Percentiles rank a stretch among this genome's conserved stretches.
Conservation (phyloP, 2,888 invertebrate genomes). For the Troglohyphantes excavatus region DNA sequence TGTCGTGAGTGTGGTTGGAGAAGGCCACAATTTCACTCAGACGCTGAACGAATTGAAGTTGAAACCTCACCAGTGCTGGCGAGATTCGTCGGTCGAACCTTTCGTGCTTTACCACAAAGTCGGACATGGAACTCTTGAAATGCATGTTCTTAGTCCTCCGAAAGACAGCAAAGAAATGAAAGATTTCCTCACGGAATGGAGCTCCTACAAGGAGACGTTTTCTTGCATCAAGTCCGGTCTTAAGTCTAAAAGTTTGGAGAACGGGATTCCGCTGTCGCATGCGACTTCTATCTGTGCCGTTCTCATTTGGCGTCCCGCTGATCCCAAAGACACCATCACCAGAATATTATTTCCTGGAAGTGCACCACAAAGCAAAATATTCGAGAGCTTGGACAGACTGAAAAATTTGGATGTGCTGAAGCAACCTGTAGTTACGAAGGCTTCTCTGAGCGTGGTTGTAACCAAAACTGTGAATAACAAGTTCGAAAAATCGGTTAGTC, state of each 20-base stretch:
- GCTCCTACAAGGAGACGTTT: slow-evolving; percentile 83
- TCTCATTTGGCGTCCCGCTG: slow-evolving; percentile 97
- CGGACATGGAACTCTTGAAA: slow-evolving; percentile 91
- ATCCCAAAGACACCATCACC: slow-evolving; percentile 95
- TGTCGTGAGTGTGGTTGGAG: slow-evolving; percentile 91
- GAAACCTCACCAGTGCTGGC: slow-evolving; percentile 93
- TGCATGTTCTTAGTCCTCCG: slow-evolving; percentile 97
- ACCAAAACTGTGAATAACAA: slow-evolving; percentile 45
- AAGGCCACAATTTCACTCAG: slow-evolving; percentile 92
- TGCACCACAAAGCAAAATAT: slow-evolving; percentile 96
- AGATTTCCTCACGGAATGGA: slow-evolving; percentile 96
- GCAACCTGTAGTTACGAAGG: slow-evolving; percentile 68
- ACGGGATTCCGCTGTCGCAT: slow-evolving; percentile 93
- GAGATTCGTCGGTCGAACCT: slow-evolving; percentile 88
- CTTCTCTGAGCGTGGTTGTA: slow-evolving; percentile 40
- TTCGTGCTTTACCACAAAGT: slow-evolving; percentile 98
- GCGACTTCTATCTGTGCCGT: slow-evolving; percentile 95
- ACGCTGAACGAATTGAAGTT: slow-evolving; percentile 92
- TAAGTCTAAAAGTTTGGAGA: slow-evolving; percentile 83
- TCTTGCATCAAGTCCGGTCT: slow-evolving; percentile 72
- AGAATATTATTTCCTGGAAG: slow-evolving; percentile 97
- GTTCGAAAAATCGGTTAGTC: slow-evolving; percentile 41
- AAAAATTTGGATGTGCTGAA: slow-evolving; percentile 85
- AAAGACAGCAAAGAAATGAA: slow-evolving; percentile 96
- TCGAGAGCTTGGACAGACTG: slow-evolving; percentile 96